Percentiles rank a stretch among this genome's conserved stretches.
Evolutionary conservation across 2,113 vertebrate species (phyloP).

Genomic region (Sitta europaea): DNA sequence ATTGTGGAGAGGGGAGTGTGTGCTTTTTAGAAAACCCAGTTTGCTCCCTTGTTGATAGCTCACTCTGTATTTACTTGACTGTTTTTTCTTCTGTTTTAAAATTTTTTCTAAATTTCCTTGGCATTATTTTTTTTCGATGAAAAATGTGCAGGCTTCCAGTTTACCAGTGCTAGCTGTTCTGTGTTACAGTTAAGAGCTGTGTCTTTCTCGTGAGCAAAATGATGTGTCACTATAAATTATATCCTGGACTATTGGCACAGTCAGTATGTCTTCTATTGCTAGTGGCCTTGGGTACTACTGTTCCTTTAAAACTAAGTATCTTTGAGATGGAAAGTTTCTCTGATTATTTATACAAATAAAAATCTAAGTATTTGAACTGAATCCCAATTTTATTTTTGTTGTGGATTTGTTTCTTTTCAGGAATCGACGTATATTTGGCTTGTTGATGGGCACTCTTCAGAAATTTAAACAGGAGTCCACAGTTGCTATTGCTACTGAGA

Average conservation of each 20-base stretch:
- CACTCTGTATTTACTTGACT: not conserved
- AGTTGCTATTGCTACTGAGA: conserved; percentile 90
- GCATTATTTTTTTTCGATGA: not conserved
- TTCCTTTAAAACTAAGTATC: not conserved
- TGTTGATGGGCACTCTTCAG: conserved; percentile 98
- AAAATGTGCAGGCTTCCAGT: not conserved
- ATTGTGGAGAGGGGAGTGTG: fast-evolving
- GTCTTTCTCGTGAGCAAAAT: not conserved
- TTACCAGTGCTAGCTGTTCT: not conserved
- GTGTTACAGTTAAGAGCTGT: not conserved
- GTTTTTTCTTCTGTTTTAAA: not conserved
- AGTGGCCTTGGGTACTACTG: not conserved
- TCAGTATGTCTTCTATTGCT: not conserved
- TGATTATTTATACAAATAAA: not conserved
- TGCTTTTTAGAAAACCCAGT: not conserved
- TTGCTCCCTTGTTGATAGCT: not conserved
- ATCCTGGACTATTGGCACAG: not conserved
- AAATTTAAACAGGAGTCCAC: conserved; percentile 99
- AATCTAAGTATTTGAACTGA: not conserved
- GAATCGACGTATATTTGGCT: conserved; percentile 99
- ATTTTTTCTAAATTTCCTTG: not conserved
- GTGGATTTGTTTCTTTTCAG: conserved; percentile 62
- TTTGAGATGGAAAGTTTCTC: not conserved
- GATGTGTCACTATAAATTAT: not conserved
- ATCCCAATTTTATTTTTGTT: not conserved